Evolutionary conservation across 2,113 vertebrate genomes (phyloP).

Genomic region (Chiloscyllium plagiosum): DNA sequence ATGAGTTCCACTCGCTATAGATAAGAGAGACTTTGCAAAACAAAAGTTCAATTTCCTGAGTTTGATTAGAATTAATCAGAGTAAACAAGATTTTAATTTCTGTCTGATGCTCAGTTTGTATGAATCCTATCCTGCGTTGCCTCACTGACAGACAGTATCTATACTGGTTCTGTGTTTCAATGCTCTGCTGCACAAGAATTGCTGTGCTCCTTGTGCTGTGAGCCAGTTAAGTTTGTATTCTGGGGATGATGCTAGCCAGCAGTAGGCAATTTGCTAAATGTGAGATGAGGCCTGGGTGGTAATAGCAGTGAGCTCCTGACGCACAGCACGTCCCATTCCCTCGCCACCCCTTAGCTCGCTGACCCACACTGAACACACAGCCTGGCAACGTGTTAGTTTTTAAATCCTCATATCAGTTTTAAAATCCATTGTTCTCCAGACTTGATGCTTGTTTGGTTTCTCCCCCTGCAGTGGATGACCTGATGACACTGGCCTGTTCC

Average conservation of each 20-base stretch:
- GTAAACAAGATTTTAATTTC: background rate
- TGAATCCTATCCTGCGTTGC: background rate
- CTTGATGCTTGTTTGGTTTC: conserved; percentile 31
- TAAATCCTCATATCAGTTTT: background rate
- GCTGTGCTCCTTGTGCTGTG: background rate
- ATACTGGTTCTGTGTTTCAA: background rate
- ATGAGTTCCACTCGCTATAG: background rate
- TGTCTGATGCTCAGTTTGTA: background rate
- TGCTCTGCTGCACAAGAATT: background rate
- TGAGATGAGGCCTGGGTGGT: background rate
- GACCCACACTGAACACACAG: background rate
- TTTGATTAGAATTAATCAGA: background rate
- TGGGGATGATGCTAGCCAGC: background rate
- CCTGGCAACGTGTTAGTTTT: background rate
- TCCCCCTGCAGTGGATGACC: conserved; percentile 69
- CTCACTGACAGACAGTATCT: background rate
- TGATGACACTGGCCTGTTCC: conserved; percentile 89
- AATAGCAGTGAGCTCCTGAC: background rate
- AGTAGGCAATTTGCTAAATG: background rate
- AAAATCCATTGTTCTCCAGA: background rate
- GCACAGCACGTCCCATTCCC: background rate
- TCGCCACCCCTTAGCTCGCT: background rate
- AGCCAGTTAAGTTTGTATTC: background rate
- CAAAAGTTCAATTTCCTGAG: background rate
- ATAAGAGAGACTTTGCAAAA: background rate